Evolutionary conservation across 2,113 vertebrate genomes (phyloP), one percentile per base, ranked within the genome.

Genomic region (Garra rufa): DNA sequence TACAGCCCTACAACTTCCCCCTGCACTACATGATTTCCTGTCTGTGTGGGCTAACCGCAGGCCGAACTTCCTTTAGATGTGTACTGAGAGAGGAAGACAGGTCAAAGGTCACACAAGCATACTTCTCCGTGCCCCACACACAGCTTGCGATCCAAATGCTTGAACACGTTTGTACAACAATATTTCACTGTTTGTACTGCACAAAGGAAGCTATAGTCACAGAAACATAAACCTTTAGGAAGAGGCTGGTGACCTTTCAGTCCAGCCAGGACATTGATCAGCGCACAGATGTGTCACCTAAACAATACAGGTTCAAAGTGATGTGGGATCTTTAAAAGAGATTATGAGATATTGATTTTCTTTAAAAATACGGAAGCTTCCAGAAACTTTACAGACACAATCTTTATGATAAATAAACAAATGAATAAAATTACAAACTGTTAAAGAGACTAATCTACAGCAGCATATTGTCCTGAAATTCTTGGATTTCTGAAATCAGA

Each of bases 1-100:
- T 74, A 71, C 70, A 87, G 77, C 81, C 74, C 83, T 87, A 89
- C 85, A 81, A 88, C 87, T 85, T 88, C 90, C 84, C 80, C 52
- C 70, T 81, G 67, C 65, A 71, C 70, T 14, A 73, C 83, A 84
- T 21, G 46, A 77, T 82, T 84, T 88, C 90, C 86, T 85, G 88
- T 59, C 48, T 57, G 76, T 69, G 75, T 21, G 74, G 69, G 38
- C 76, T 71, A 61, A 61, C 48, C 11, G 30, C 46, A 61, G 69
- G 69, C 59, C 38, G 38, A 52, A 83, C 57, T 84, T 81, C 73
- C 77, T 78, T 83, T 78, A 74, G 79, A 75, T 46, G 28, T 61
- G 50, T 28, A 55, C 73, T 78, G 30, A 82, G 76, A 82, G 71
- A 86, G 84, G 83, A 81, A 82, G 52, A 57, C 26, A 50, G 88